phyloP scores from a whole-genome alignment of 2,888 invertebrate genomes.

The Tenthredo mesomela region DNA sequence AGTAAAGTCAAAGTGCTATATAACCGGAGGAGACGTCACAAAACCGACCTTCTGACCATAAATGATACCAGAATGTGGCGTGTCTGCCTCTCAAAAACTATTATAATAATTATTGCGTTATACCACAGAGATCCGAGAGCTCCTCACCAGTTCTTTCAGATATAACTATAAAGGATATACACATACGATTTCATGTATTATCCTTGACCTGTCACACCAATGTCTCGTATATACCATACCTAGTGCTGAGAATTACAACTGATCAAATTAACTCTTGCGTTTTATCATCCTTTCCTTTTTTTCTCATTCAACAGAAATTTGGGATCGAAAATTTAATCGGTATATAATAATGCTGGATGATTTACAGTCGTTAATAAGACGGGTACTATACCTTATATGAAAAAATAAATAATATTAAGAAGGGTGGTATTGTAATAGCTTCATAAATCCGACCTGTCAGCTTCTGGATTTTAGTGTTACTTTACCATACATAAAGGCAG shows the following conservation, averaged over 20 bases:
- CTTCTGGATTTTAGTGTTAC: slow-evolving; percentile 43
- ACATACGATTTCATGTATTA: not conserved
- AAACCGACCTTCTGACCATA: slow-evolving; percentile 40
- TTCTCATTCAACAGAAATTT: not conserved
- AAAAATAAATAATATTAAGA: not conserved
- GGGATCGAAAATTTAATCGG: not conserved
- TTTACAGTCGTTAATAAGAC: slow-evolving; percentile 41
- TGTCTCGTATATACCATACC: not conserved
- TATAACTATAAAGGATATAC: not conserved
- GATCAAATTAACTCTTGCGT: not conserved
- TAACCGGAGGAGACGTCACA: slow-evolving; percentile 27
- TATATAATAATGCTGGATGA: not conserved
- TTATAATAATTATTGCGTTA: slow-evolving; percentile 52
- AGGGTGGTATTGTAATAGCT: slow-evolving; percentile 34
- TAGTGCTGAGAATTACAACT: slow-evolving; percentile 11
- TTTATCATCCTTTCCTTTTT: not conserved
- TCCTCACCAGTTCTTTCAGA: not conserved
- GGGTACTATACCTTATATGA: too few species aligned
- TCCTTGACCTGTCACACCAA: slow-evolving; percentile 22
- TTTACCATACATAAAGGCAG: not conserved
- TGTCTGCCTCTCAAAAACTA: slow-evolving; percentile 47
- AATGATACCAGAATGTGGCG: slow-evolving; percentile 37
- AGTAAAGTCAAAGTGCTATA: not conserved
- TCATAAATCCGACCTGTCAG: slow-evolving; percentile 47
- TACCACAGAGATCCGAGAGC: not conserved